Conservation (phyloP, 35 echinoderm and acorn worm species). For the Ptychodera flava region DNA sequence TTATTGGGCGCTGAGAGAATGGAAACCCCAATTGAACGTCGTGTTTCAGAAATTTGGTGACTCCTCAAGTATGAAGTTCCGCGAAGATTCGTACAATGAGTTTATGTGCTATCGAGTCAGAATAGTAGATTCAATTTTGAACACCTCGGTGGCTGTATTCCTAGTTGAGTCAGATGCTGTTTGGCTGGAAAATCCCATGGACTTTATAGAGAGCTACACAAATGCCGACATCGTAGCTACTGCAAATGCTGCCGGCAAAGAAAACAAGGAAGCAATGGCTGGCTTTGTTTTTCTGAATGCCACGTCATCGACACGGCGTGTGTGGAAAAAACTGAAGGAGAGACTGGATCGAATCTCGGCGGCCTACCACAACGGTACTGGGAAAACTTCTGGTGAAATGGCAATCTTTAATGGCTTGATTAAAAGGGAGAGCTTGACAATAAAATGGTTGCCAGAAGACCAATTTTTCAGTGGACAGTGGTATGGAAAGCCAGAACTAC, state of each 20-base stretch:
- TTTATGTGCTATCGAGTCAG: not conserved
- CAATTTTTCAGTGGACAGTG: not conserved
- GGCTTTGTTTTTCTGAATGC: not conserved
- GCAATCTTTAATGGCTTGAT: not conserved
- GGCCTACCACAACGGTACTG: not conserved
- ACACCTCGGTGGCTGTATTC: not conserved
- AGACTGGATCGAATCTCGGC: not conserved
- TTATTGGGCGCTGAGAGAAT: not conserved
- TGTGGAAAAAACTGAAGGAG: not conserved
- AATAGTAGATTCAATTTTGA: not conserved
- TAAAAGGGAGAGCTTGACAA: not conserved
- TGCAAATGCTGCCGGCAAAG: not conserved
- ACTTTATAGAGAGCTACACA: not conserved
- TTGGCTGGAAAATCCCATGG: not conserved
- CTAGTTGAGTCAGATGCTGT: not conserved
- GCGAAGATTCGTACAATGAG: not conserved
- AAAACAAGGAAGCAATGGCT: not conserved
- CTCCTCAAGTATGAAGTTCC: not conserved
- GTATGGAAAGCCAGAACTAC: not conserved
- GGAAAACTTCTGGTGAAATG: not conserved
- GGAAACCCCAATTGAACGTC: not conserved
- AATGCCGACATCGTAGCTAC: not conserved
- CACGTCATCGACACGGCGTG: not conserved
- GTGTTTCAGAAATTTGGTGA: not conserved
- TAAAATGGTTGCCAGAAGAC: not conserved